A percentile compares a stretch with the other conserved stretches of the same genome.
phyloP scores from a whole-genome alignment of 2,797 vertebrate genomes.

The Holocentrus rufus region DNA sequence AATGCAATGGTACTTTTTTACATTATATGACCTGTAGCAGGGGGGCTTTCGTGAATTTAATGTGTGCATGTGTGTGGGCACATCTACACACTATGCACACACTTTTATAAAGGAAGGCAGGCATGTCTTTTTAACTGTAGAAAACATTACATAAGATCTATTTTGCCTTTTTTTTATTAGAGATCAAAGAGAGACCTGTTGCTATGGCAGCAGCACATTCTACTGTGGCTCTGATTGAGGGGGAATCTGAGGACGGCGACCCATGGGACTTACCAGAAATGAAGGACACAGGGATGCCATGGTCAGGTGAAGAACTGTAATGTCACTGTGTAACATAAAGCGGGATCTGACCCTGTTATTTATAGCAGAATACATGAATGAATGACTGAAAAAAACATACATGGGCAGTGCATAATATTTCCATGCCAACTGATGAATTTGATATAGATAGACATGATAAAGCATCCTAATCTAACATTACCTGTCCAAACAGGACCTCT shows the following conservation, averaged over 20 bases:
- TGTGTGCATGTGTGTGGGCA: background rate
- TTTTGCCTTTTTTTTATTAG: conserved; percentile 34
- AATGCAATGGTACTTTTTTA: conserved; percentile 62
- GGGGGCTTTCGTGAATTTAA: background rate
- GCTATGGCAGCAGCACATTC: conserved; percentile 83
- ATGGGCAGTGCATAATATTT: background rate
- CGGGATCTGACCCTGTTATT: background rate
- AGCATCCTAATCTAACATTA: background rate
- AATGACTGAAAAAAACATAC: background rate
- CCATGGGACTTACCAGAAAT: conserved; percentile 89
- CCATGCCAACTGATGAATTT: background rate
- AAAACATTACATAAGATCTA: too few relatives aligned
- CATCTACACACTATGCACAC: too few relatives aligned
- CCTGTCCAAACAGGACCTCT: conserved; percentile 8
- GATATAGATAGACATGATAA: conserved; percentile 24
- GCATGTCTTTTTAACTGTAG: too few relatives aligned
- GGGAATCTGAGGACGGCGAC: conserved; percentile 68
- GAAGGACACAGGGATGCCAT: conserved; percentile 84
- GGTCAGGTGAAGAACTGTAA: conserved; percentile 82
- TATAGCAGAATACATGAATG: background rate
- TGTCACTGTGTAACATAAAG: background rate
- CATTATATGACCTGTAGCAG: background rate
- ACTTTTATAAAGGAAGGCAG: background rate
- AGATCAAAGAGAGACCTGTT: conserved; percentile 70
- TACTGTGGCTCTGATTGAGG: conserved; percentile 82